These are phyloP conservation scores for Ormyrus rosae DNA, from an alignment of 2,888 invertebrate genomes.

Conservation along the genomic window DNA sequence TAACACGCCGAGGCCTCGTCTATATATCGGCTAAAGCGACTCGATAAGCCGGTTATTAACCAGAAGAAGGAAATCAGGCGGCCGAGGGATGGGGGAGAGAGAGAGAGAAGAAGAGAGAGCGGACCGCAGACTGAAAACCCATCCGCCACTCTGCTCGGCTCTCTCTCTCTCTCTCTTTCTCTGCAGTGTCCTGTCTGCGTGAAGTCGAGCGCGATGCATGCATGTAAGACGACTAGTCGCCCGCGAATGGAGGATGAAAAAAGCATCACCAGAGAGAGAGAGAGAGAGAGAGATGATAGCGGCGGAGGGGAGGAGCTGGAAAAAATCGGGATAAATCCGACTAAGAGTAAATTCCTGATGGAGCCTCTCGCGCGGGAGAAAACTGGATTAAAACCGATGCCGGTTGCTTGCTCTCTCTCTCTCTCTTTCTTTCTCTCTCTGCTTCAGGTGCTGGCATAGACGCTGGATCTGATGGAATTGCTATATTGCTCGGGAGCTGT, in stretches of 20 bases:
- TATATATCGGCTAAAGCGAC: constrained; percentile 49
- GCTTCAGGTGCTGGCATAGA: no score
- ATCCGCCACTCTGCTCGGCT: constrained; percentile 16
- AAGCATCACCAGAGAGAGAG: neutral
- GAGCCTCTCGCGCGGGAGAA: no score
- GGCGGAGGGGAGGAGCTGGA: no score
- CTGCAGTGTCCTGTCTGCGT: neutral
- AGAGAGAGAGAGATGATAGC: no score
- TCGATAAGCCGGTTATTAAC: constrained; percentile 61
- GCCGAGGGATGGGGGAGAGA: neutral
- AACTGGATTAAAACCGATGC: no score
- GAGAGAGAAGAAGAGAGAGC: constrained; percentile 21
- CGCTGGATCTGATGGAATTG: no score
- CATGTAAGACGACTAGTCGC: neutral
- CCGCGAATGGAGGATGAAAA: neutral
- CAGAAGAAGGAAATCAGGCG: constrained; percentile 57
- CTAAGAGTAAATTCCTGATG: no score
- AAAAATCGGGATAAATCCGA: no score
- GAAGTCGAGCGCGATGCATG: constrained; percentile 6
- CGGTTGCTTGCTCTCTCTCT: no score
- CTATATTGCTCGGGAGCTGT: no score
- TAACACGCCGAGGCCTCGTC: constrained; percentile 20
- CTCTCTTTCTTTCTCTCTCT: no score
- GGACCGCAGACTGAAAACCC: constrained; percentile 47
- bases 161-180: no score